Conservation (phyloP, 2,888 invertebrate species). For the Drosophila rellima region DNA sequence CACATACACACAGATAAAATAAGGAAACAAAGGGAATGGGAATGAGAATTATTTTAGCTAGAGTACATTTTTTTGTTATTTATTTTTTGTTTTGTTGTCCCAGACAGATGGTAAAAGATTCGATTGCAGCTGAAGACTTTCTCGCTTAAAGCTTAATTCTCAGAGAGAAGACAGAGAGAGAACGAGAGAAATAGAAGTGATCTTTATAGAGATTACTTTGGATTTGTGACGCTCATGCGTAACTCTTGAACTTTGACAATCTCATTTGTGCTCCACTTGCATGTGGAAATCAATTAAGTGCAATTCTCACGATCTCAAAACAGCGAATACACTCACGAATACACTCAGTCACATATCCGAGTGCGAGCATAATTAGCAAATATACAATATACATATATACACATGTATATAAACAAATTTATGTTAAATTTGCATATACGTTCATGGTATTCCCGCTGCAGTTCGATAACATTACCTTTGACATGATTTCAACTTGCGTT, state of each 20-base stretch:
- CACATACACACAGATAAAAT: not conserved
- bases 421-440: not conserved
- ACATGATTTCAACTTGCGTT: constrained; percentile 13
- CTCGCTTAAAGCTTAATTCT: not conserved
- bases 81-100: not conserved
- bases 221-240: constrained; percentile 68
- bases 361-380: constrained; percentile 11
- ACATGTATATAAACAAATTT: not conserved
- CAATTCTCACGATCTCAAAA: constrained; percentile 84
- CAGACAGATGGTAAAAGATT: constrained; percentile 18
- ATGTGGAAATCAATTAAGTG: constrained; percentile 85
- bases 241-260: constrained; percentile 65
- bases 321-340: constrained; percentile 11
- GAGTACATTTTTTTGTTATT: not conserved
- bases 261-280: constrained; percentile 75
- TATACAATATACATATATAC: not conserved
- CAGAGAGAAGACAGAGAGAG: not conserved
- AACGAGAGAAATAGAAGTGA: not conserved
- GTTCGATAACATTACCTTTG: constrained; percentile 17
- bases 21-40: constrained; percentile 25
- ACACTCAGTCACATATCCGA: not conserved
- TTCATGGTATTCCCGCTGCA: constrained; percentile 11
- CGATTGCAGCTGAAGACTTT: constrained; percentile 11
- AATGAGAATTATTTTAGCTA: constrained; percentile 9
- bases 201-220: constrained; percentile 37